These are phyloP conservation scores for Notiomystis cincta DNA, from an alignment of 2,113 vertebrate genomes.

Conservation along the genomic window DNA sequence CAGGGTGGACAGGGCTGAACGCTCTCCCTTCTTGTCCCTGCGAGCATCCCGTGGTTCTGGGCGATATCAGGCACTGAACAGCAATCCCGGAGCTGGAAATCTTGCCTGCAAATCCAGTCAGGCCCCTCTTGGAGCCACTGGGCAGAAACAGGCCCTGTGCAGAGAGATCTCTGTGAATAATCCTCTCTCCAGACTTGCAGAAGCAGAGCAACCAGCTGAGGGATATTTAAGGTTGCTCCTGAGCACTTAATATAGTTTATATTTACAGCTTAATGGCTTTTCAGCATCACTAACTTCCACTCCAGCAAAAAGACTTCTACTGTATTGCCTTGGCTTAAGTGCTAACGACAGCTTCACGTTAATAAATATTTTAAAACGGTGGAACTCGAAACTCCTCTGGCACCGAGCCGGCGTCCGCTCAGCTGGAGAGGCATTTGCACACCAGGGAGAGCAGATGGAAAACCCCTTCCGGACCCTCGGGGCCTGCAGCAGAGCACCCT, in stretches of 20 bases:
- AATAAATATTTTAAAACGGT: constrained; percentile 68
- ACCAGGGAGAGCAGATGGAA: neutral
- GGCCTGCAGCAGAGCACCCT: neutral
- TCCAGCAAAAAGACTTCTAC: constrained; percentile 41
- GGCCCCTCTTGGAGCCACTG: rapidly evolving
- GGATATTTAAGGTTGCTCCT: constrained; percentile 54
- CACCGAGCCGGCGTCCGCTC: neutral
- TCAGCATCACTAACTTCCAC: constrained; percentile 67
- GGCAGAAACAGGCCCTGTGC: neutral
- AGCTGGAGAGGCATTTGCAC: neutral
- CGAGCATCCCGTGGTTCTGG: rapidly evolving
- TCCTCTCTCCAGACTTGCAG: neutral
- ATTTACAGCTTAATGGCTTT: constrained; percentile 71
- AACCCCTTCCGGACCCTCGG: neutral
- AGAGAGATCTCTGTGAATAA: neutral
- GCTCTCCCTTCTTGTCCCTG: neutral
- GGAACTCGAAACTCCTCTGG: constrained; percentile 55
- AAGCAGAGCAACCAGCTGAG: neutral
- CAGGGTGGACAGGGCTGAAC: neutral
- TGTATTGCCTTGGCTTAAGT: constrained; percentile 59
- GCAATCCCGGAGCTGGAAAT: neutral
- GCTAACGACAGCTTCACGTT: constrained; percentile 61
- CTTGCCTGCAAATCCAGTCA: neutral
- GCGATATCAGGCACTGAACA: neutral
- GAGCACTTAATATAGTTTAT: constrained; percentile 66